Percentiles rank a stretch among this genome's conserved stretches.
Evolutionary conservation across 2,888 invertebrate species (phyloP).

Genomic region (Masnerella sp.): DNA sequence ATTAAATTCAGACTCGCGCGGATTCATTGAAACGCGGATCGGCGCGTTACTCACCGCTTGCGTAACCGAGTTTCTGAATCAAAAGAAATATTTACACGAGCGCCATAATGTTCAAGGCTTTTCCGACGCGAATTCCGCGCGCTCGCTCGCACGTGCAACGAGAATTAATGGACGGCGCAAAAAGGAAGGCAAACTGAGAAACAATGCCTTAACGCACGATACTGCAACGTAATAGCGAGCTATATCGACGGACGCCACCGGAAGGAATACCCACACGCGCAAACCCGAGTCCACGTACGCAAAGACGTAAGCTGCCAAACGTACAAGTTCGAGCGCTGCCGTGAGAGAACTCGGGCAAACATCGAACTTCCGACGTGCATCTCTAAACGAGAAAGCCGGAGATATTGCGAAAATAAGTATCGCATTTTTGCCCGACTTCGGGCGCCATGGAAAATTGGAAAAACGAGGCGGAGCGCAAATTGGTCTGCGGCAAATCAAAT

Average conservation of each 20-base stretch:
- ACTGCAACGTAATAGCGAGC: slow-evolving; percentile 17
- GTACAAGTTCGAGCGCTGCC: slow-evolving; percentile 19
- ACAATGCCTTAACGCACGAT: slow-evolving; percentile 20
- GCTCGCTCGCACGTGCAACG: slow-evolving; percentile 12
- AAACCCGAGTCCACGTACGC: neutral
- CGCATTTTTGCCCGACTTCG: slow-evolving; percentile 20
- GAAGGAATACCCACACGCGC: slow-evolving; percentile 9
- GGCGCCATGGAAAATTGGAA: slow-evolving; percentile 10
- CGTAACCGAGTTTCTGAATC: slow-evolving; percentile 25
- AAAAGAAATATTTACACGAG: slow-evolving; percentile 34
- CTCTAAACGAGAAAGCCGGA: slow-evolving; percentile 15
- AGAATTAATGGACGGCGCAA: slow-evolving; percentile 14
- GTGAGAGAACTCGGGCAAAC: slow-evolving; percentile 50
- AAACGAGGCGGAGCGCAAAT: slow-evolving; percentile 9
- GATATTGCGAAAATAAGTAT: slow-evolving; percentile 35
- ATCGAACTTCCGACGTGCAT: slow-evolving; percentile 34
- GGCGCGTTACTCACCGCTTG: slow-evolving; percentile 31
- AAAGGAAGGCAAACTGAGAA: slow-evolving; percentile 12
- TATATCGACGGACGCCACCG: slow-evolving; percentile 19
- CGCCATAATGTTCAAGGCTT: slow-evolving; percentile 36
- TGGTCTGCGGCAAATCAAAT: slow-evolving; percentile 7
- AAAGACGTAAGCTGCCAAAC: slow-evolving; percentile 21
- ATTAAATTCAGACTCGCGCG: slow-evolving; percentile 33
- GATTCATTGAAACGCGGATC: slow-evolving; percentile 19
- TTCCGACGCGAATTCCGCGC: slow-evolving; percentile 1